phyloP scores from a whole-genome alignment of 2,888 invertebrate species.

The Smittia sp. region DNA sequence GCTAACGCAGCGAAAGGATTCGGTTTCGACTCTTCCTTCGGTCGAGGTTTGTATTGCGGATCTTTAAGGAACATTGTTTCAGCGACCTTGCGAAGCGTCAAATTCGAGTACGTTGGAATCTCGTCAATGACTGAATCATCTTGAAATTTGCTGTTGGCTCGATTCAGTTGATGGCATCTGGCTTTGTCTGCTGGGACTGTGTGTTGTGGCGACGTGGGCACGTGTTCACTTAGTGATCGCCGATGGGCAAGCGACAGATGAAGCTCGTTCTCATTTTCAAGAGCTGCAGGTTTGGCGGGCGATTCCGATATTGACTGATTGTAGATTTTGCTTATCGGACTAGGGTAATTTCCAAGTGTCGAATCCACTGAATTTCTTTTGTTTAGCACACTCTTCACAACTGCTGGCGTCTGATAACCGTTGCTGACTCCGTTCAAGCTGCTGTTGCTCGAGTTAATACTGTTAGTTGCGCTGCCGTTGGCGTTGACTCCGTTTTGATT shows the following conservation, averaged over 20 bases:
- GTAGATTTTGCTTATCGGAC: background rate
- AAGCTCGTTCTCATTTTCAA: slow-evolving; percentile 4
- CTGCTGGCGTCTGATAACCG: slow-evolving; percentile 34
- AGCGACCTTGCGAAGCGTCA: slow-evolving; percentile 67
- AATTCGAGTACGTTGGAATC: slow-evolving; percentile 53
- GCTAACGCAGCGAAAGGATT: slow-evolving; percentile 74
- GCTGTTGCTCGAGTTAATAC: slow-evolving; percentile 48
- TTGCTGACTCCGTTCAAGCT: slow-evolving; percentile 31
- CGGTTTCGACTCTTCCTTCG: slow-evolving; percentile 57
- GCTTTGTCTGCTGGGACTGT: slow-evolving; percentile 72
- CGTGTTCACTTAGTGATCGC: slow-evolving; percentile 71
- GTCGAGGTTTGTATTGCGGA: slow-evolving; percentile 70
- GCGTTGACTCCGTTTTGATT: slow-evolving; percentile 42
- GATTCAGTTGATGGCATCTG: slow-evolving; percentile 64
- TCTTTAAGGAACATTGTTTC: slow-evolving; percentile 84
- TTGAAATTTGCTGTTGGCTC: slow-evolving; percentile 47
- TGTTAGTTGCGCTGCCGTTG: slow-evolving; percentile 49
- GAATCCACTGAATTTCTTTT: slow-evolving; percentile 45
- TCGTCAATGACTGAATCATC: slow-evolving; percentile 47
- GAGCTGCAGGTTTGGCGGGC: background rate
- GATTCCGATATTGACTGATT: slow-evolving; percentile 40
- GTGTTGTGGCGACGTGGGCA: slow-evolving; percentile 60
- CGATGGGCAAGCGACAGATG: slow-evolving; percentile 57
- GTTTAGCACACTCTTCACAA: slow-evolving; percentile 42
- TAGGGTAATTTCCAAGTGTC: slow-evolving; percentile 26